Evolutionary conservation across 2,888 invertebrate species (phyloP).

Genomic region (Cosmorhoe ocellata): DNA sequence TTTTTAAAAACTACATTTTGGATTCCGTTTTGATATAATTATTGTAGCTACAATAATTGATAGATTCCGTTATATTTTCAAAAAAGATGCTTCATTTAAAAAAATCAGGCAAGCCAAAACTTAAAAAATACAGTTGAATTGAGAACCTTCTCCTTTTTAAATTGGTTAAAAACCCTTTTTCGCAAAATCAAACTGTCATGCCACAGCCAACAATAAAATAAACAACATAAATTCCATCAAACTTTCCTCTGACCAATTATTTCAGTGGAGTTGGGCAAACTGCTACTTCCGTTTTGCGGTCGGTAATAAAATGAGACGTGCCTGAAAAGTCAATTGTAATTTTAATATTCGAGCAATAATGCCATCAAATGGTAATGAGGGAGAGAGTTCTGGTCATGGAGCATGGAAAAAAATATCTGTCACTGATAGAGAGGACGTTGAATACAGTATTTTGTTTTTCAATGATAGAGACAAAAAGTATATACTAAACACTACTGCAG

Average conservation of each 20-base stretch:
- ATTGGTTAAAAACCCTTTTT: no score
- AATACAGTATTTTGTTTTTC: neutral
- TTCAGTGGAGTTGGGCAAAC: slow-evolving; percentile 29
- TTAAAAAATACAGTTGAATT: no score
- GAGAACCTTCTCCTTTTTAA: no score
- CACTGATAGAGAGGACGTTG: neutral
- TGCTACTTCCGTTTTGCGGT: slow-evolving; percentile 32
- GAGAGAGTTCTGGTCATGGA: slow-evolving; percentile 5
- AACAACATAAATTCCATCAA: slow-evolving; percentile 21
- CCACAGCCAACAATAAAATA: slow-evolving; percentile 7
- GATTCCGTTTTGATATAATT: no score
- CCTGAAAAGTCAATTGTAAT: slow-evolving; percentile 32
- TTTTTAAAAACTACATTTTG: no score
- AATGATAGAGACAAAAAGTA: no score
- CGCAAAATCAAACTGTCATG: no score
- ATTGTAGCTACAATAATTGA: no score
- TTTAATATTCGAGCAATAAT: slow-evolving; percentile 28
- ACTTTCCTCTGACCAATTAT: slow-evolving; percentile 26
- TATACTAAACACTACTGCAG: no score
- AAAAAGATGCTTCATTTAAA: no score
- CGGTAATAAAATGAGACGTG: slow-evolving; percentile 29
- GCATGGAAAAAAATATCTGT: neutral
- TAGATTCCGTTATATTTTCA: no score
- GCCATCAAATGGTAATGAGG: slow-evolving; percentile 24
- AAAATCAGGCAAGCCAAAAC: no score